Conservation (phyloP, 2,797 vertebrate species). For the Macropodus opercularis region DNA sequence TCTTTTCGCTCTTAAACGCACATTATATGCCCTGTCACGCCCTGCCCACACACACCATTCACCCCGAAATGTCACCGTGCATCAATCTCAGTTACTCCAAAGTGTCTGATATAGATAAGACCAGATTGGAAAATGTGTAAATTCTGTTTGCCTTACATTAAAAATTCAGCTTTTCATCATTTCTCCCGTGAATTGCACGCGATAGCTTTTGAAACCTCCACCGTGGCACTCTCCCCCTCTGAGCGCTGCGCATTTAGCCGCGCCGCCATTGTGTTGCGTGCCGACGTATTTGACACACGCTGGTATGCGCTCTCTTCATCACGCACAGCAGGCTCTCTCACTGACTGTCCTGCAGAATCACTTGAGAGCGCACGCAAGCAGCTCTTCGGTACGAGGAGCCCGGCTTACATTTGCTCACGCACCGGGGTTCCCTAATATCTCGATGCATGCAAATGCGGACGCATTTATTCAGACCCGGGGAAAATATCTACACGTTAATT, state of each 20-base stretch:
- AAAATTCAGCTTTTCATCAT: not conserved
- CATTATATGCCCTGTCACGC: conserved; percentile 16
- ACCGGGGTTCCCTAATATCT: not conserved
- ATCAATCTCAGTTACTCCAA: conserved; percentile 27
- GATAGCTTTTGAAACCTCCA: conserved; percentile 40
- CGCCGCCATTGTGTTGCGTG: conserved; percentile 33
- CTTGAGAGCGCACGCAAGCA: conserved; percentile 46
- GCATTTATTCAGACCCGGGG: not conserved
- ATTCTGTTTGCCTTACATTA: too few relatives aligned
- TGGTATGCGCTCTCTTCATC: conserved; percentile 34
- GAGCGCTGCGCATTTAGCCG: conserved; percentile 31
- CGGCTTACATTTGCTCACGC: conserved; percentile 33
- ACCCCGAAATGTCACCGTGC: conserved; percentile 22
- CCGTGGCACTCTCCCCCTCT: conserved; percentile 30
- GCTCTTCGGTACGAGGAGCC: conserved; percentile 34
- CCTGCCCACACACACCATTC: conserved; percentile 12
- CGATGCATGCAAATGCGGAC: not conserved
- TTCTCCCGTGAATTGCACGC: not conserved
- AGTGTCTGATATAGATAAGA: too few relatives aligned
- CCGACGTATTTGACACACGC: conserved; percentile 37
- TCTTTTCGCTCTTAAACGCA: conserved; percentile 43
- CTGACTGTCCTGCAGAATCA: conserved; percentile 47
- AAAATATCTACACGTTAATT: conserved; percentile 20
- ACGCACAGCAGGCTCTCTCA: conserved; percentile 32
- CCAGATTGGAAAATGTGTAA: too few relatives aligned